A percentile compares a stretch with the other conserved stretches of the same genome.
These are phyloP conservation scores for Coranthus polyacanthus DNA, from an alignment of 2,797 vertebrate genomes.

Conservation along the genomic window DNA sequence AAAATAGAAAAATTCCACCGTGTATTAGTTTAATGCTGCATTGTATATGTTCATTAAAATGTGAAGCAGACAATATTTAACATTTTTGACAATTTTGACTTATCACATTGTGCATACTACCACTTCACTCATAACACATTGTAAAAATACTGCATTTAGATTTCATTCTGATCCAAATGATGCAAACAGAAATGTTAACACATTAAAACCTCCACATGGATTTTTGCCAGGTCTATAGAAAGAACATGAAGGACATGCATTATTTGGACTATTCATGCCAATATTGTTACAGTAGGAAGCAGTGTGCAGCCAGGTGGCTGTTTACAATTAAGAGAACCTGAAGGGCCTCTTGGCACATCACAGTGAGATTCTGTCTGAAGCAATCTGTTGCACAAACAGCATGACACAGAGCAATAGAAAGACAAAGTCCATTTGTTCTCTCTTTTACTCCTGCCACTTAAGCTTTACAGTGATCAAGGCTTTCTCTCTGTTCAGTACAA, in stretches of 20 bases:
- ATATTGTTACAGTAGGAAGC: slow-evolving; percentile 31
- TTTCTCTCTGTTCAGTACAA: slow-evolving; percentile 8
- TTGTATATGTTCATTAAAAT: neutral
- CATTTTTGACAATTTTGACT: neutral
- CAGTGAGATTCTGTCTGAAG: slow-evolving; percentile 35
- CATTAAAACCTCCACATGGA: neutral
- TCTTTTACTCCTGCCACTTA: neutral
- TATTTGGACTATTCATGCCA: slow-evolving; percentile 27
- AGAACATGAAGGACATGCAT: slow-evolving; percentile 35
- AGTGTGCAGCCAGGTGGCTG: slow-evolving; percentile 57
- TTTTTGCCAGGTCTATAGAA: slow-evolving; percentile 3
- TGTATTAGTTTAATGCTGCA: neutral
- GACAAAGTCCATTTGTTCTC: slow-evolving; percentile 32
- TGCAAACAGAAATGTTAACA: neutral
- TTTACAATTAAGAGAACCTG: slow-evolving; percentile 54
- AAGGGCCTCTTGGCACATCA: slow-evolving; percentile 33
- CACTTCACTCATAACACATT: too few relatives aligned
- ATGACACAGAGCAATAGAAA: slow-evolving; percentile 11
- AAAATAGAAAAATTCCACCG: neutral
- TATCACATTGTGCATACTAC: too few relatives aligned
- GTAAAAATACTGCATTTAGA: neutral
- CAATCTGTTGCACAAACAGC: slow-evolving; percentile 60
- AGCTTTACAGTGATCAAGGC: slow-evolving; percentile 3
- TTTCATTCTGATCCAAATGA: neutral
- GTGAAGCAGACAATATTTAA: too few relatives aligned